Conservation (phyloP, 1,140 invertebrate genomes). For the Globodera ellingtonae region DNA sequence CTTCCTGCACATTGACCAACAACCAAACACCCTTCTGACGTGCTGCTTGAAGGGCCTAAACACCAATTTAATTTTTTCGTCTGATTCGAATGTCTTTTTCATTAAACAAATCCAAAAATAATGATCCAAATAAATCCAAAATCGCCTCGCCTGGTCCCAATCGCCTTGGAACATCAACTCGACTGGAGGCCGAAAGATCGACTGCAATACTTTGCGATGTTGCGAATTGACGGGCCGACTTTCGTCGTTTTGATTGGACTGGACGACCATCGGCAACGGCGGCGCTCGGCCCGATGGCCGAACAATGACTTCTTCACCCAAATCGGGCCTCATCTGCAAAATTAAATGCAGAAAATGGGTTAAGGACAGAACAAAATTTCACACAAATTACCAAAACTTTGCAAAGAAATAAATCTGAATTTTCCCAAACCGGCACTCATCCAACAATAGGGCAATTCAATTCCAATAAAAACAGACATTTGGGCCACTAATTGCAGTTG, state of each 20-base stretch:
- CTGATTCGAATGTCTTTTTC: background rate
- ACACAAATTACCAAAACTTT: background rate
- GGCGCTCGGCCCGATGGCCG: background rate
- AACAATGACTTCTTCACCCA: background rate
- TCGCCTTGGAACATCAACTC: slow-evolving; percentile 75
- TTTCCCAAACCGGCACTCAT: no score
- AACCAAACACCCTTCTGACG: slow-evolving; percentile 75
- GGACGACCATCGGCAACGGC: background rate
- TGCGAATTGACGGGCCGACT: slow-evolving; percentile 28
- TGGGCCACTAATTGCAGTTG: background rate
- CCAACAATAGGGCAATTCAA: background rate
- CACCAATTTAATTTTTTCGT: slow-evolving; percentile 20
- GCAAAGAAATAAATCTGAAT: no score
- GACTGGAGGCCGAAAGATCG: slow-evolving; percentile 77
- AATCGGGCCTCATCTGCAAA: background rate
- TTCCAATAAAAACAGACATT: background rate
- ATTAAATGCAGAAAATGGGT: background rate
- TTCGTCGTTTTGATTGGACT: background rate
- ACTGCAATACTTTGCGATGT: slow-evolving; percentile 71
- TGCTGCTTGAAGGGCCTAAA: slow-evolving; percentile 67
- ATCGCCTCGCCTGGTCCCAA: slow-evolving; percentile 68
- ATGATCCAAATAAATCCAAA: background rate
- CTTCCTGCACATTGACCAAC: slow-evolving; percentile 78
- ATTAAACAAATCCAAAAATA: no score
- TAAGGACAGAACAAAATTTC: background rate